Evolutionary conservation across 2,888 invertebrate genomes (phyloP).

Genomic region (Synergus umbraculus): DNA sequence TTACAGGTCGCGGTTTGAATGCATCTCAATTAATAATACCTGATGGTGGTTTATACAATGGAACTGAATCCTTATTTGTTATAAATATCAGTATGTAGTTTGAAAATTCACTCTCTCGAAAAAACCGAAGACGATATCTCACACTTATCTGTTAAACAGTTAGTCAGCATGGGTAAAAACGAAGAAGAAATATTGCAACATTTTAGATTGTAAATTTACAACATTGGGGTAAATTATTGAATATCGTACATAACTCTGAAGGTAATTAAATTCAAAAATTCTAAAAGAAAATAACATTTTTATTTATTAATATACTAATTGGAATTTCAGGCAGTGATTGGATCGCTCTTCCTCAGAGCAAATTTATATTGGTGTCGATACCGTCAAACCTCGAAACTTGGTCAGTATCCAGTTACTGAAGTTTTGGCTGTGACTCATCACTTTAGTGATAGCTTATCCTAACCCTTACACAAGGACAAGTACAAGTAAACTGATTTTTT

Average conservation of each 20-base stretch:
- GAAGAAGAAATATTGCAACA: constrained; percentile 85
- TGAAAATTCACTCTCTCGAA: constrained; percentile 84
- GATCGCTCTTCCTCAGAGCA: constrained; percentile 97
- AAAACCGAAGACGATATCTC: constrained; percentile 75
- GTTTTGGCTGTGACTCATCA: no score
- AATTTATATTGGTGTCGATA: constrained; percentile 98
- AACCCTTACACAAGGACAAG: no score
- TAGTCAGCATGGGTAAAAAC: constrained; percentile 82
- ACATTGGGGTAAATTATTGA: constrained; percentile 91
- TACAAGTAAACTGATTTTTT: no score
- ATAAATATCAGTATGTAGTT: constrained; percentile 92
- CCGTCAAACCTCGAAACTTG: constrained; percentile 94
- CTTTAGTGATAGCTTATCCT: no score
- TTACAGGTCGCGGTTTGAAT: constrained; percentile 87
- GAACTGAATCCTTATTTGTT: constrained; percentile 84
- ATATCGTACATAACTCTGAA: constrained; percentile 8
- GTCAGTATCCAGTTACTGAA: no score
- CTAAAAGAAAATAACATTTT: neutral
- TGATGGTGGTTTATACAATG: constrained; percentile 86
- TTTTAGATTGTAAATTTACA: constrained; percentile 90
- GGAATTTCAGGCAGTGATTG: constrained; percentile 90
- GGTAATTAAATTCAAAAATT: constrained; percentile 6
- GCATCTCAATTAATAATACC: constrained; percentile 94
- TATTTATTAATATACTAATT: constrained; percentile 1
- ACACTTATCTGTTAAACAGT: constrained; percentile 78